Conservation (phyloP, 1,140 invertebrate genomes). For the Orchesella cincta region DNA sequence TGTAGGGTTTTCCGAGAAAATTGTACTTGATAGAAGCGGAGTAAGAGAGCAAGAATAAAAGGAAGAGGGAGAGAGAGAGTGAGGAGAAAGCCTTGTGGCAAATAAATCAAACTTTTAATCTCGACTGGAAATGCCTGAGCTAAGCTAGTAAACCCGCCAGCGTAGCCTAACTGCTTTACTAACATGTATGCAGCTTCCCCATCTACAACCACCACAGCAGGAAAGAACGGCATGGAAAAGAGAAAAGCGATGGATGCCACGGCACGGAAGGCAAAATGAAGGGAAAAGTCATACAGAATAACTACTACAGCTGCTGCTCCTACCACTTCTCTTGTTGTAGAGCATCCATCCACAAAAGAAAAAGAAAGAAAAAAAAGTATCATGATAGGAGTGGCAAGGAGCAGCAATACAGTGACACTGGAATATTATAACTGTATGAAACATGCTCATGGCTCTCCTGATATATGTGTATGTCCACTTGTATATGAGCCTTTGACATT, state of each 20-base stretch:
- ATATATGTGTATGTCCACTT: too few relatives aligned
- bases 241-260: neutral
- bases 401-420: neutral
- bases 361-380: neutral
- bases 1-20: slow-evolving; percentile 11
- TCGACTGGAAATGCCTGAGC: slow-evolving; percentile 49
- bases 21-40: slow-evolving; percentile 19
- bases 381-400: too few relatives aligned
- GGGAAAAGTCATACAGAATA: slow-evolving; percentile 16
- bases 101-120: slow-evolving; percentile 51
- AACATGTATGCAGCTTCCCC: too few relatives aligned
- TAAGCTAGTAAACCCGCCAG: slow-evolving; percentile 40
- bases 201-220: neutral
- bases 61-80: slow-evolving; percentile 32
- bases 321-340: slow-evolving; percentile 2
- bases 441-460: too few relatives aligned
- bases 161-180: neutral
- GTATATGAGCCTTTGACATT: too few relatives aligned
- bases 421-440: neutral
- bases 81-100: slow-evolving; percentile 45
- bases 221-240: slow-evolving; percentile 16
- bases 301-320: slow-evolving; percentile 1
- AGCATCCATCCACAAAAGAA: slow-evolving; percentile 25
- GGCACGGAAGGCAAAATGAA: slow-evolving; percentile 1
- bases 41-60: neutral